Conservation (phyloP, 1,140 invertebrate genomes). For the Batillaria attramentaria region DNA sequence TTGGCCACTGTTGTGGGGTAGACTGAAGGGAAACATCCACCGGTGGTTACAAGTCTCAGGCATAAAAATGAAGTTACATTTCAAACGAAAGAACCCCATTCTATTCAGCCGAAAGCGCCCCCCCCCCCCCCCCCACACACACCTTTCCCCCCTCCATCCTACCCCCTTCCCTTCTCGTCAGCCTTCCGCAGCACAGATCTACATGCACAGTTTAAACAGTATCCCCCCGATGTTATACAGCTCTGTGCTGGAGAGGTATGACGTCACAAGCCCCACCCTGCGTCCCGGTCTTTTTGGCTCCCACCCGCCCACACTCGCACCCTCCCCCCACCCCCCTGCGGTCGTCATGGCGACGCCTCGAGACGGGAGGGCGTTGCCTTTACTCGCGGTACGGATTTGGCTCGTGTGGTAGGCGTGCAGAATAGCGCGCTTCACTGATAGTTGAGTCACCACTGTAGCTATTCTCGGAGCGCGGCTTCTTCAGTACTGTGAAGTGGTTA, state of each 20-base stretch:
- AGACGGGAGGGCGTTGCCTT: conserved; percentile 8
- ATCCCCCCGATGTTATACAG: background rate
- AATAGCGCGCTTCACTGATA: background rate
- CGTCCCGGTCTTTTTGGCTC: background rate
- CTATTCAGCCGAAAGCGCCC: background rate
- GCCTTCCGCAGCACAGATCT: background rate
- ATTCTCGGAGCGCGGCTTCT: background rate
- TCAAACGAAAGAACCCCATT: no score
- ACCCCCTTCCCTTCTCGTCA: background rate
- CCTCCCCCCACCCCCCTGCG: background rate
- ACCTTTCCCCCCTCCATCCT: background rate
- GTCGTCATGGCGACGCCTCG: conserved; percentile 6
- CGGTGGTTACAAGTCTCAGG: no score
- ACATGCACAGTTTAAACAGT: background rate
- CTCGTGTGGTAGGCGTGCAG: background rate
- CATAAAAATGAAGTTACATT: no score
- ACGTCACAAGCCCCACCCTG: background rate
- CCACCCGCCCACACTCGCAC: no score
- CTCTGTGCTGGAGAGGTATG: background rate
- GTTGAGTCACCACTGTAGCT: background rate
- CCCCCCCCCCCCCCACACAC: background rate
- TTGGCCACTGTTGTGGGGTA: no score
- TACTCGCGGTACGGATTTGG: background rate
- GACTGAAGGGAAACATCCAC: no score
- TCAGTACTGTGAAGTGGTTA: background rate